A percentile compares a stretch with the other conserved stretches of the same genome.
These are phyloP conservation scores for Helicoverpa assulta DNA, from an alignment of 2,888 invertebrate species.

Conservation along the genomic window DNA sequence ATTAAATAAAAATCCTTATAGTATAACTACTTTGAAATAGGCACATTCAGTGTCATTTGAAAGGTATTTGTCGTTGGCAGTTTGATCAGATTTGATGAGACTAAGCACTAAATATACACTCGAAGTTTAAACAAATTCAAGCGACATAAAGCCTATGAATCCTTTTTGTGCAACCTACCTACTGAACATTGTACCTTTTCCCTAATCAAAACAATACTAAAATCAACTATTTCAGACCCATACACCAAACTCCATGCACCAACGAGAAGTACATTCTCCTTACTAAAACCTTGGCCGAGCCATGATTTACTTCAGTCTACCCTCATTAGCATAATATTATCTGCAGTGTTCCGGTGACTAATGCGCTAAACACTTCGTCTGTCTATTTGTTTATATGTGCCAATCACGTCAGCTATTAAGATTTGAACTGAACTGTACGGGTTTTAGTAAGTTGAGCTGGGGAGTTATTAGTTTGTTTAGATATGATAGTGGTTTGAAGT, in stretches of 20 bases:
- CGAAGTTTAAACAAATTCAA: too few species aligned
- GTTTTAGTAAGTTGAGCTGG: slow-evolving; percentile 12
- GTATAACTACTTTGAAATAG: too few species aligned
- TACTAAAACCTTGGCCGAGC: slow-evolving; percentile 78
- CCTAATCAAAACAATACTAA: background rate
- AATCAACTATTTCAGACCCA: background rate
- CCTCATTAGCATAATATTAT: slow-evolving; percentile 77
- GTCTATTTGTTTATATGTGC: slow-evolving; percentile 64
- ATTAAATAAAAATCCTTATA: too few species aligned
- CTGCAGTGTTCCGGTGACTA: slow-evolving; percentile 77
- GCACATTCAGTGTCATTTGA: too few species aligned
- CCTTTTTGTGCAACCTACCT: too few species aligned
- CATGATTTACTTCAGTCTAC: slow-evolving; percentile 79
- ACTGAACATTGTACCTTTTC: too few species aligned
- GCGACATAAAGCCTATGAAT: too few species aligned
- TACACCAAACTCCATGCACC: background rate
- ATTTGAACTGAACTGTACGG: slow-evolving; percentile 57
- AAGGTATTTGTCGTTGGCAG: too few species aligned
- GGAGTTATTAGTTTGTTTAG: slow-evolving; percentile 13
- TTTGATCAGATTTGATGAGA: too few species aligned
- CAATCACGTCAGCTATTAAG: slow-evolving; percentile 64
- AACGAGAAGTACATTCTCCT: slow-evolving; percentile 40
- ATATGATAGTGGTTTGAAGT: background rate
- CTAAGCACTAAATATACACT: too few species aligned
- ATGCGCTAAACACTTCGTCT: slow-evolving; percentile 68